These are phyloP conservation scores for Sclerurus mexicanus DNA, from an alignment of 2,113 vertebrate genomes.

Conservation along the genomic window DNA sequence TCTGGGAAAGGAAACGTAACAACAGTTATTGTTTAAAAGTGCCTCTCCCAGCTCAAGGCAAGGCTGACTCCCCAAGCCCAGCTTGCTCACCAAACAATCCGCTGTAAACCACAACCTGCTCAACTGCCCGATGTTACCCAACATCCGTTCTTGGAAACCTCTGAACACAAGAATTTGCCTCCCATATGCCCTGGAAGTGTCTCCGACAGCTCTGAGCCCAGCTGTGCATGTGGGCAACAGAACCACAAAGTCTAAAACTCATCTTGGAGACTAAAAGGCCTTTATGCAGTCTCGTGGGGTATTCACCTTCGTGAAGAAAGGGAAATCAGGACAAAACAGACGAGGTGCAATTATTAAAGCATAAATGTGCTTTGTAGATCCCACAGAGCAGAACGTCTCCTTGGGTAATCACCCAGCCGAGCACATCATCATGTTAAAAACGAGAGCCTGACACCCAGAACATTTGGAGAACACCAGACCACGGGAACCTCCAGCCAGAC, in stretches of 20 bases:
- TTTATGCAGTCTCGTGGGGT: background rate
- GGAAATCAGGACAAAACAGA: background rate
- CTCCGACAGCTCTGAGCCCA: background rate
- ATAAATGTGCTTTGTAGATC: background rate
- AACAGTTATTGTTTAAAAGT: background rate
- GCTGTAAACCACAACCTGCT: background rate
- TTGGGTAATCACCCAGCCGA: accelerated
- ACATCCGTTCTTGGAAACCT: slow-evolving; percentile 27
- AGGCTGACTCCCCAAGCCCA: background rate
- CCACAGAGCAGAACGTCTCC: background rate
- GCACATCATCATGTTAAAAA: background rate
- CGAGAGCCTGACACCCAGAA: background rate
- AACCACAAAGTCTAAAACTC: background rate
- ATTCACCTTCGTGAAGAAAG: accelerated
- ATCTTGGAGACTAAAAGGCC: background rate
- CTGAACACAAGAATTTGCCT: background rate
- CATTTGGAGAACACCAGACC: background rate
- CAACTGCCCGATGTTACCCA: background rate
- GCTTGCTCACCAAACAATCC: background rate
- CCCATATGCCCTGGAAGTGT: background rate
- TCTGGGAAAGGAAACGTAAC: background rate
- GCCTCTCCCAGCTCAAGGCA: background rate
- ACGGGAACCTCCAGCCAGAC: background rate
- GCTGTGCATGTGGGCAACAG: background rate
- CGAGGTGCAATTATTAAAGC: background rate